A percentile compares a stretch with the other conserved stretches of the same genome.
phyloP scores from a whole-genome alignment of 2,888 invertebrate species.

The Ceriagrion tenellum region DNA sequence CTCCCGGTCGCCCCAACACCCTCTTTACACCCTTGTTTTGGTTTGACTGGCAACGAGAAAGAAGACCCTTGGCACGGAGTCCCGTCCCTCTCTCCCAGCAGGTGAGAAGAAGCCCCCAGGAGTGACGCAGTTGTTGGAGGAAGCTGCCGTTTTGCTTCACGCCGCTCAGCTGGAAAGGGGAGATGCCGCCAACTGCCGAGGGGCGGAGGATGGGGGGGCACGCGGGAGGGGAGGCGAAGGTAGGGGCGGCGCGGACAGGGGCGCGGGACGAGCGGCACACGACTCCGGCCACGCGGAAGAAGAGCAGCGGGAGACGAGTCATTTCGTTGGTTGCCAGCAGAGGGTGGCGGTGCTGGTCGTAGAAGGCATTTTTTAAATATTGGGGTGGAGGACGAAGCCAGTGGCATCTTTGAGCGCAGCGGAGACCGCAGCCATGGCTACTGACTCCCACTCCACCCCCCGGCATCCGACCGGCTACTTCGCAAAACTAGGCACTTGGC shows the following conservation, averaged over 20 bases:
- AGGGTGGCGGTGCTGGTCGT: neutral
- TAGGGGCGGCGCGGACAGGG: neutral
- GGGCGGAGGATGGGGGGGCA: neutral
- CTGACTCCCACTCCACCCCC: neutral
- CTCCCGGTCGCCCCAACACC: neutral
- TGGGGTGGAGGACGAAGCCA: neutral
- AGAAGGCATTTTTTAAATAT: neutral
- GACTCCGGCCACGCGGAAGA: neutral
- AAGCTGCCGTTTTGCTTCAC: neutral
- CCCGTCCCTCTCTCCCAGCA: conserved; percentile 34
- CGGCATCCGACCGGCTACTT: neutral
- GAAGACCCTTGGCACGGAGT: conserved; percentile 57
- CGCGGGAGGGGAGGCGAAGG: neutral
- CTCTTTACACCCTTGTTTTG: conserved; percentile 48
- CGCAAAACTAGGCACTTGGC: neutral
- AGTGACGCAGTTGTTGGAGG: conserved; percentile 58
- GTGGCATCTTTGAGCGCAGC: neutral
- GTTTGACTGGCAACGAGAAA: conserved; percentile 47
- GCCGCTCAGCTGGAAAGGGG: conserved; percentile 59
- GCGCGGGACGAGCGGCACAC: neutral
- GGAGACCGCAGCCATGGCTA: neutral
- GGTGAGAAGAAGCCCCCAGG: neutral
- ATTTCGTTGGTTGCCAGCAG: neutral
- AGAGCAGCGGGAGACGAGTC: neutral
- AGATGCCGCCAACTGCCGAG: neutral